phyloP scores from a whole-genome alignment of 2,888 invertebrate species.

The Sinotaia quadrata region DNA sequence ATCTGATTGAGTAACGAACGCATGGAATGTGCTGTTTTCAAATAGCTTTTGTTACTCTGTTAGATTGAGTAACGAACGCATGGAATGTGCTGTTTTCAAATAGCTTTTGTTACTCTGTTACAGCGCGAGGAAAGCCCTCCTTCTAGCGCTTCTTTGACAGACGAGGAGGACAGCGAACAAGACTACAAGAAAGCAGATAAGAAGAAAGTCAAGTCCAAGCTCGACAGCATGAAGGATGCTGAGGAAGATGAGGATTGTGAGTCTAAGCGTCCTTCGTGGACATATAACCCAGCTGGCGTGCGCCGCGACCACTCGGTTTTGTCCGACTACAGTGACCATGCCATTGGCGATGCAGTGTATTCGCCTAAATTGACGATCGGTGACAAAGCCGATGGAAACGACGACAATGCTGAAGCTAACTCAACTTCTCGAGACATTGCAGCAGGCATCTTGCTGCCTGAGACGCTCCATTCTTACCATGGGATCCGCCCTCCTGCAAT shows the following conservation, averaged over 20 bases:
- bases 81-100: too few relatives aligned
- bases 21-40: too few relatives aligned
- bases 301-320: conserved; percentile 14
- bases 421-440: background rate
- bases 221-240: background rate
- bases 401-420: conserved; percentile 16
- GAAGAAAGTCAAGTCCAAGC: background rate
- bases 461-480: too few relatives aligned
- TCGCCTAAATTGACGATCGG: background rate
- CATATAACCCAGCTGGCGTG: conserved; percentile 19
- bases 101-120: too few relatives aligned
- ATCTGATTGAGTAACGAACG: too few relatives aligned
- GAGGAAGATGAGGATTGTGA: conserved; percentile 12
- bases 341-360: background rate
- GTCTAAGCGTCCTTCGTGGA: conserved; percentile 14
- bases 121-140: conserved; percentile 5
- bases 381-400: background rate
- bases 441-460: background rate
- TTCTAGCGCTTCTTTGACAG: background rate
- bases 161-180: conserved; percentile 26
- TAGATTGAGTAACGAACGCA: too few relatives aligned
- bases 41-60: too few relatives aligned
- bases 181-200: background rate
- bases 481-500: too few relatives aligned
- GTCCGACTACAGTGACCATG: conserved; percentile 23